A percentile compares a stretch with the other conserved stretches of the same genome.
Evolutionary conservation across 2,888 invertebrate genomes (phyloP).

Genomic region (Palloptera scutellata): DNA sequence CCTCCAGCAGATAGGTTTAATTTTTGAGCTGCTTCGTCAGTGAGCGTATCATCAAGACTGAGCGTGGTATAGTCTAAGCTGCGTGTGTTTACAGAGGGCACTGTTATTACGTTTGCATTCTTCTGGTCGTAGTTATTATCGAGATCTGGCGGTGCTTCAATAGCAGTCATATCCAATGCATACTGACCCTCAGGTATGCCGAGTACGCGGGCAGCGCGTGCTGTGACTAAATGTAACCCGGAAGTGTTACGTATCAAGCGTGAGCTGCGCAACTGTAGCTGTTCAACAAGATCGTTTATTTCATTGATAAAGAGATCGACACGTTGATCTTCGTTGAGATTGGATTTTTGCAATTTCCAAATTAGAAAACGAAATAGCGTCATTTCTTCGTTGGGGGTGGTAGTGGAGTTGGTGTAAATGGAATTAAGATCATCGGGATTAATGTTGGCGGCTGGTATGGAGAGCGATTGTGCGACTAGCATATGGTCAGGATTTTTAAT

Average conservation of each 20-base stretch:
- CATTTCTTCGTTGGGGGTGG: slow-evolving; percentile 38
- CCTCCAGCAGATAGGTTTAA: slow-evolving; percentile 61
- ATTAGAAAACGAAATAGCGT: slow-evolving; percentile 57
- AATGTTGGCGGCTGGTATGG: not conserved
- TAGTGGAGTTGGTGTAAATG: slow-evolving; percentile 4
- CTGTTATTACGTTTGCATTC: slow-evolving; percentile 30
- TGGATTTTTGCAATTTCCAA: slow-evolving; percentile 53
- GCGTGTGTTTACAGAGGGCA: slow-evolving; percentile 44
- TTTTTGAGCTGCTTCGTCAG: slow-evolving; percentile 61
- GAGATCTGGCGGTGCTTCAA: slow-evolving; percentile 55
- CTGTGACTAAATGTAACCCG: slow-evolving; percentile 58
- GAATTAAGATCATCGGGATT: not conserved
- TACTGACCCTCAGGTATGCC: slow-evolving; percentile 64
- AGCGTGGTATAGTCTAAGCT: slow-evolving; percentile 58
- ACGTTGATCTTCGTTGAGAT: slow-evolving; percentile 58
- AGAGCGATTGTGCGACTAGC: slow-evolving; percentile 10
- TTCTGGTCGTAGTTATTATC: slow-evolving; percentile 40
- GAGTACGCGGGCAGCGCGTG: slow-evolving; percentile 54
- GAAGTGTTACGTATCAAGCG: slow-evolving; percentile 60
- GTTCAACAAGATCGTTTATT: slow-evolving; percentile 59
- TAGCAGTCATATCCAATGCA: slow-evolving; percentile 58
- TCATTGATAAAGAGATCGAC: slow-evolving; percentile 59
- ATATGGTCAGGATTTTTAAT: slow-evolving; percentile 59
- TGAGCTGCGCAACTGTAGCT: slow-evolving; percentile 58
- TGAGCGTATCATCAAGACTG: slow-evolving; percentile 60